Conservation (phyloP, 1,140 invertebrate species). For the Pteromalus puparum region DNA sequence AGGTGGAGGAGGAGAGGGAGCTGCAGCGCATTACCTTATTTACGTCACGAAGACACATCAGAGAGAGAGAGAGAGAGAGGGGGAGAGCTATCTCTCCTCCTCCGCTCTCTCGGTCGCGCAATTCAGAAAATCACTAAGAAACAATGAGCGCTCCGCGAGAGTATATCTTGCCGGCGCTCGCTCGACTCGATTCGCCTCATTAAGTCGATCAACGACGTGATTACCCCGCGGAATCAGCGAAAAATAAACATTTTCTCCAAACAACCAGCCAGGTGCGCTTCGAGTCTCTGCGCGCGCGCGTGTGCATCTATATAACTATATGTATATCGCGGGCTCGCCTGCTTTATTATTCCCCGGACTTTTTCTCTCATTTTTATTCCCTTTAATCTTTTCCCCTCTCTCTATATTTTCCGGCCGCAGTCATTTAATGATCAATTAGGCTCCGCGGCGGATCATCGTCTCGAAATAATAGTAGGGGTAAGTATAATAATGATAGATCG, state of each 20-base stretch:
- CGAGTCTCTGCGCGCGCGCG: neutral
- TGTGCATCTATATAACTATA: neutral
- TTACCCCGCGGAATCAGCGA: slow-evolving; percentile 40
- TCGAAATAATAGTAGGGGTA: slow-evolving; percentile 33
- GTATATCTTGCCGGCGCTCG: slow-evolving; percentile 6
- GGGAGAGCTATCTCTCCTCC: slow-evolving; percentile 42
- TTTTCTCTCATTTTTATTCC: slow-evolving; percentile 29
- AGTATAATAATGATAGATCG: slow-evolving; percentile 44
- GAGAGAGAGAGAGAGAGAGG: neutral
- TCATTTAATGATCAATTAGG: slow-evolving; percentile 47
- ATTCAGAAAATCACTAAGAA: slow-evolving; percentile 72
- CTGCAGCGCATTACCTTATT: slow-evolving; percentile 67
- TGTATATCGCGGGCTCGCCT: neutral
- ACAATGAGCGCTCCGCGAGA: slow-evolving; percentile 61
- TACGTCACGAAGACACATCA: slow-evolving; percentile 69
- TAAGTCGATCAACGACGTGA: slow-evolving; percentile 45
- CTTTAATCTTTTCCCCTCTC: neutral
- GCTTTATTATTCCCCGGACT: slow-evolving; percentile 34
- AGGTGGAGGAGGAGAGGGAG: slow-evolving; percentile 22
- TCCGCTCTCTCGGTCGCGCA: slow-evolving; percentile 60
- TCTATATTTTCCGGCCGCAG: slow-evolving; percentile 25
- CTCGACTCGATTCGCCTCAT: slow-evolving; percentile 32
- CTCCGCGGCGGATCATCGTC: slow-evolving; percentile 25
- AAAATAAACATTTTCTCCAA: slow-evolving; percentile 49
- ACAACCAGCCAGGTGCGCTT: neutral